These are phyloP conservation scores for Sinocyclocheilus anophthalmus DNA, from an alignment of 2,113 vertebrate species.

Conservation along the genomic window DNA sequence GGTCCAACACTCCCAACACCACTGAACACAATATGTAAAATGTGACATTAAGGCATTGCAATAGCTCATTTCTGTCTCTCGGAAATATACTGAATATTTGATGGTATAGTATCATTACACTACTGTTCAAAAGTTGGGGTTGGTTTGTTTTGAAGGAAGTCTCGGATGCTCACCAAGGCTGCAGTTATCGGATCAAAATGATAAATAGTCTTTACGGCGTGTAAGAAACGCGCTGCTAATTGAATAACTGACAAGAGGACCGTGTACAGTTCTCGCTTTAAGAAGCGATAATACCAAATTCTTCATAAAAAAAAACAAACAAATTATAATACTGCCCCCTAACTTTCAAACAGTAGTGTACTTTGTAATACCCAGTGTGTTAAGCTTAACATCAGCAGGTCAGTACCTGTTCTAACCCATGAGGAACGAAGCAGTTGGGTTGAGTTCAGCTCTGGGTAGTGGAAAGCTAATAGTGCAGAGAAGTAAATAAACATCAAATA, in stretches of 20 bases:
- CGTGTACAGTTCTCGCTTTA: too few relatives aligned
- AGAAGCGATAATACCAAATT: not conserved
- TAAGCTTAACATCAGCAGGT: not conserved
- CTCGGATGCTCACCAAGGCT: not conserved
- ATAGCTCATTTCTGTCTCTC: not conserved
- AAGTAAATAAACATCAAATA: not conserved
- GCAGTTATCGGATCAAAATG: not conserved
- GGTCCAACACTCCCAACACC: conserved; percentile 86
- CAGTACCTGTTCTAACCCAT: conserved; percentile 93
- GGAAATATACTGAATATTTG: not conserved
- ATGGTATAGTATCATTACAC: not conserved
- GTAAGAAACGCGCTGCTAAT: too few relatives aligned
- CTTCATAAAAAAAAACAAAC: too few relatives aligned
- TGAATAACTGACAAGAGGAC: too few relatives aligned
- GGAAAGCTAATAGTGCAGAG: conserved; percentile 78
- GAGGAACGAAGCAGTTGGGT: conserved; percentile 90
- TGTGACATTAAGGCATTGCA: not conserved
- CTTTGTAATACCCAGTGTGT: not conserved
- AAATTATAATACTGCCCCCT: not conserved
- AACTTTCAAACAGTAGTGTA: not conserved
- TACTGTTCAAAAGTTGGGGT: not conserved
- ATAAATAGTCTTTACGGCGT: too few relatives aligned
- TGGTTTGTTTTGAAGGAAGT: not conserved
- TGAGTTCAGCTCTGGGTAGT: conserved; percentile 92
- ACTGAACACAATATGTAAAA: conserved; percentile 62